These are phyloP conservation scores for Cricetomys ansorgei DNA, from an alignment of 2,113 vertebrate genomes.

Conservation along the genomic window DNA sequence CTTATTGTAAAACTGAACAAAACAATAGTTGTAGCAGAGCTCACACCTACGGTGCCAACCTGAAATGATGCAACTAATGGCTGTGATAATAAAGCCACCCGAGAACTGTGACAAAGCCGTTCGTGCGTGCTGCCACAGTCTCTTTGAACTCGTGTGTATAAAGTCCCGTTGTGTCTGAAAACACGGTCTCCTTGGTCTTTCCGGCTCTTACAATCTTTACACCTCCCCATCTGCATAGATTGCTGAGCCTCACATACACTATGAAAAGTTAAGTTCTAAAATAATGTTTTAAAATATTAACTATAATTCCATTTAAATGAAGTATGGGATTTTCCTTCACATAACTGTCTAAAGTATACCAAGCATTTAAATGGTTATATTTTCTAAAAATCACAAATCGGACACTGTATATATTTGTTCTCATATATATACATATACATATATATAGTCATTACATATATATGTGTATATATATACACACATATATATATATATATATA, in stretches of 20 bases:
- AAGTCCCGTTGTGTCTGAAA: not conserved
- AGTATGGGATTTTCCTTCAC: not conserved
- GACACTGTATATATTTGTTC: not conserved
- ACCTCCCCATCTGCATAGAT: not conserved
- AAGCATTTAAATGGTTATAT: conserved; percentile 45
- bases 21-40: not conserved
- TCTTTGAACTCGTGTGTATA: not conserved
- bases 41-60: not conserved
- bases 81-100: not conserved
- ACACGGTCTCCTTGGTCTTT: not conserved
- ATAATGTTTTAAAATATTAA: conserved; percentile 20
- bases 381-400: conserved; percentile 49
- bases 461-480: not conserved
- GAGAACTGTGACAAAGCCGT: not conserved
- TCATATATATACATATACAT: not conserved
- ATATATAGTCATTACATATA: not conserved
- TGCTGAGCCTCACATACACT: not conserved
- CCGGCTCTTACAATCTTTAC: not conserved
- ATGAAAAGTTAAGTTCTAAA: conserved; percentile 12
- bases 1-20: not conserved
- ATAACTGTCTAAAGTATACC: conserved; percentile 38
- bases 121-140: not conserved
- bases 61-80: not conserved
- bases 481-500: not conserved
- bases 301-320: conserved; percentile 55